Evolutionary conservation across 2,113 vertebrate genomes (phyloP).

Genomic region (Hystrix cristata): DNA sequence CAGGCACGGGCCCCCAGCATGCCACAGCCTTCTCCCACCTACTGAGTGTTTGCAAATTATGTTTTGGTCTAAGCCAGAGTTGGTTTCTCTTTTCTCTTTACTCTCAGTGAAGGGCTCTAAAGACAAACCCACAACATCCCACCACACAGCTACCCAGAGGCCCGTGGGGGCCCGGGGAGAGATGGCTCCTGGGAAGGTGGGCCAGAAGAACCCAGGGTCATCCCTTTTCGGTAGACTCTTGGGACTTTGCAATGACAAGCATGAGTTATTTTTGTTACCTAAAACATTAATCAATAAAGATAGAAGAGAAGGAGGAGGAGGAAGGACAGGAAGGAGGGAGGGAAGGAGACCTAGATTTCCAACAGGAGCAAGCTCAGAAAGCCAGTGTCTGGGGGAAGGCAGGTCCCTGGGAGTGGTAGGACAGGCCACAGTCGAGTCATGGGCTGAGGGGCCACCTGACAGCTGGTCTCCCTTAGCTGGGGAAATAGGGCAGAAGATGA

Average conservation of each 20-base stretch:
- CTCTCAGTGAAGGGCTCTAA: neutral
- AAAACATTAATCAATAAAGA: neutral
- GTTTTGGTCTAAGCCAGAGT: neutral
- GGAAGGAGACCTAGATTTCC: neutral
- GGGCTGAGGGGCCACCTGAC: neutral
- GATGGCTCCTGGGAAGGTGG: neutral
- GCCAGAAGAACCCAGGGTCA: neutral
- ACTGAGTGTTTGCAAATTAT: neutral
- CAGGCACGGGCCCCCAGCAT: rapidly evolving
- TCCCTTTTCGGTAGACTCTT: neutral
- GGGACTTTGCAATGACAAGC: neutral
- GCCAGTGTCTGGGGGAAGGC: neutral
- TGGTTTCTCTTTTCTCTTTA: neutral
- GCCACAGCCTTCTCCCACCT: rapidly evolving
- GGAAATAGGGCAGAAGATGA: neutral
- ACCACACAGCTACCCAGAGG: neutral
- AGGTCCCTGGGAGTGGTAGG: conserved; percentile 62
- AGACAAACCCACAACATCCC: neutral
- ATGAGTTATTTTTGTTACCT: neutral
- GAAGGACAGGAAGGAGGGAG: neutral
- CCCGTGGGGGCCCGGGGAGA: neutral
- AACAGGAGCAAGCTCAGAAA: neutral
- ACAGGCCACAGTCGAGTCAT: neutral
- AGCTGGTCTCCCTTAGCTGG: neutral
- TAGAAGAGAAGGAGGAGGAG: neutral